A percentile compares a stretch with the other conserved stretches of the same genome.
phyloP scores from a whole-genome alignment of 2,888 invertebrate species.

The Spodoptera exigua region DNA sequence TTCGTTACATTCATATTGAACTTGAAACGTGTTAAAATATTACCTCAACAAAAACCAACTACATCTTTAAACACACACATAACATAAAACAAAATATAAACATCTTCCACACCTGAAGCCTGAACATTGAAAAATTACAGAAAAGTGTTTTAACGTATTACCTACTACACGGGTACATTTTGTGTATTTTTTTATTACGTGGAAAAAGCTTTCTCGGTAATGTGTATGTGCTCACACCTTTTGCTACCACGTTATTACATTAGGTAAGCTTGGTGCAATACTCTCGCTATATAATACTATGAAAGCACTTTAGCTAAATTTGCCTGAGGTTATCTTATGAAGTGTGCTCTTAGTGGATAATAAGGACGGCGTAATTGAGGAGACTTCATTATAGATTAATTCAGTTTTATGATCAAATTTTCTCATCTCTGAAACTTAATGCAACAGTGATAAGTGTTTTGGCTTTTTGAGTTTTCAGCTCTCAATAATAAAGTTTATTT shows the following conservation, averaged over 20 bases:
- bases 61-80: constrained; percentile 22
- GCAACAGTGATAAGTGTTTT: too few relatives aligned
- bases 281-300: constrained; percentile 47
- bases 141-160: constrained; percentile 46
- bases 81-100: constrained; percentile 25
- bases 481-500: too few relatives aligned
- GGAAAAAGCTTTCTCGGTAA: constrained; percentile 59
- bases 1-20: too few relatives aligned
- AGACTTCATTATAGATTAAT: constrained; percentile 20
- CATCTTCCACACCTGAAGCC: constrained; percentile 28
- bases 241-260: constrained; percentile 54
- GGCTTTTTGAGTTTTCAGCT: too few relatives aligned
- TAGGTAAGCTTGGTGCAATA: constrained; percentile 47
- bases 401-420: constrained; percentile 7
- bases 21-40: too few relatives aligned
- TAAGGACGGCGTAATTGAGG: constrained; percentile 23
- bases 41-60: background rate
- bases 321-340: constrained; percentile 18
- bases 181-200: constrained; percentile 52
- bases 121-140: constrained; percentile 46
- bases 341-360: constrained; percentile 23
- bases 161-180: constrained; percentile 34
- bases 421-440: constrained; percentile 2
- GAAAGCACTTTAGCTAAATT: constrained; percentile 44
- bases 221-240: constrained; percentile 54